Percentiles rank a stretch among this genome's conserved stretches.
Conservation (phyloP, 2,888 invertebrate genomes). For the Platycheirus albimanus region DNA sequence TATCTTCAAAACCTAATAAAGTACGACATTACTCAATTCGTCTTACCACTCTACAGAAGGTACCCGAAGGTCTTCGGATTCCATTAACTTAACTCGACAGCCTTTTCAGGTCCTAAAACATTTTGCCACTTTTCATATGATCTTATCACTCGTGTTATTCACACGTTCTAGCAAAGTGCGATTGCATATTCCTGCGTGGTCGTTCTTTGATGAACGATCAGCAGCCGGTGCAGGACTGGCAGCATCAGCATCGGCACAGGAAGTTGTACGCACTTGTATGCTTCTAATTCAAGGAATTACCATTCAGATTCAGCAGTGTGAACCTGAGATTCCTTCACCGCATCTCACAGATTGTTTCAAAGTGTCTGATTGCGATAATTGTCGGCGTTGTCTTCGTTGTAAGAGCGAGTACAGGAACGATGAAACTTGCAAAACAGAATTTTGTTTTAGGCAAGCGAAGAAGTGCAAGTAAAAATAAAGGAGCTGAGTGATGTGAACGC, state of each 20-base stretch:
- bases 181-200: neutral
- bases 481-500: constrained; percentile 25
- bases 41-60: too few relatives aligned
- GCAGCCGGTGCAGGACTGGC: too few relatives aligned
- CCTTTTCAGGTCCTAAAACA: neutral
- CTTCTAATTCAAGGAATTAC: constrained; percentile 31
- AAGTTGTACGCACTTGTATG: constrained; percentile 54
- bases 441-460: constrained; percentile 25
- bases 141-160: constrained; percentile 13
- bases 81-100: too few relatives aligned
- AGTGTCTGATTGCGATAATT: constrained; percentile 7
- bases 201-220: constrained; percentile 17
- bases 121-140: constrained; percentile 18
- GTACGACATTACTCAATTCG: too few relatives aligned
- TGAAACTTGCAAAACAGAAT: constrained; percentile 26
- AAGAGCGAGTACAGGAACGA: too few relatives aligned
- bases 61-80: too few relatives aligned
- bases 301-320: neutral
- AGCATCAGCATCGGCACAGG: neutral
- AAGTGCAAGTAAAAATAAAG: constrained; percentile 40
- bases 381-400: too few relatives aligned
- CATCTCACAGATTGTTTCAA: constrained; percentile 37
- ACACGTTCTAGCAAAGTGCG: neutral
- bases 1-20: too few relatives aligned
- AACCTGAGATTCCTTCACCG: constrained; percentile 38